Base-by-base conservation (phyloP, 1,140 invertebrate genomes). In the Aethina tumida region DNA sequence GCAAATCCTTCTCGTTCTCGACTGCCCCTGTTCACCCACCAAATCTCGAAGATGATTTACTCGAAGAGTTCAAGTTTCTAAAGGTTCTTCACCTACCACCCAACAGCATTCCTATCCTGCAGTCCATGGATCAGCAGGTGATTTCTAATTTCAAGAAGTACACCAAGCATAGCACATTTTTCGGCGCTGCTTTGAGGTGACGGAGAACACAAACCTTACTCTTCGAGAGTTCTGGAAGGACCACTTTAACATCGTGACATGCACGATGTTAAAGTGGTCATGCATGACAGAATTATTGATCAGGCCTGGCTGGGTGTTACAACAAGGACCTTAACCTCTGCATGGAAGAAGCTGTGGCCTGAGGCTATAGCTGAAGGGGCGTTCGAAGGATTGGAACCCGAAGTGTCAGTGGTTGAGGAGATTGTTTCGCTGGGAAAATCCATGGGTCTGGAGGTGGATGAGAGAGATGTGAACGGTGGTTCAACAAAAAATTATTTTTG, bases 141-240 rank as follows among this genome's bases (percentile, higher is more conserved):
- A 67, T 63, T 32, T 37, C 24, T 40, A 52, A 46, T 41, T 52
- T 51, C 14, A 49, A 49, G 42, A 40, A 43, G 47, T 45, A 43
- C 26, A 52, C 44, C 35, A 41, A 35, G 43, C 14, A n/a, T n/a
- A 53, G 47, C 36, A 45, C 30, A 25, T 41, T 86, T 88, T 49
- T 88, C 84, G 15, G 86, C 39, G 32, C 29, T 47, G 31, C 34
- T 50, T 47, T 43, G 36, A 50, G 26, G 44, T 50, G 44, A 47
- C 37, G 15, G 24, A 45, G 26, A 44, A 37, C 24, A 48, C 40
- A 39, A 41, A 42, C 22, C 31, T 39, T 34, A 48, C 42, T 29
- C 39, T 41, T 49, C 51, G 40, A 42, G 29, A 38, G 21, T 49
- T 42, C 37, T 44, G 30, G 47, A 43, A 43, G 18, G 28, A 50